Conservation (phyloP, 2,797 vertebrate genomes). For the Cygnus olor region DNA sequence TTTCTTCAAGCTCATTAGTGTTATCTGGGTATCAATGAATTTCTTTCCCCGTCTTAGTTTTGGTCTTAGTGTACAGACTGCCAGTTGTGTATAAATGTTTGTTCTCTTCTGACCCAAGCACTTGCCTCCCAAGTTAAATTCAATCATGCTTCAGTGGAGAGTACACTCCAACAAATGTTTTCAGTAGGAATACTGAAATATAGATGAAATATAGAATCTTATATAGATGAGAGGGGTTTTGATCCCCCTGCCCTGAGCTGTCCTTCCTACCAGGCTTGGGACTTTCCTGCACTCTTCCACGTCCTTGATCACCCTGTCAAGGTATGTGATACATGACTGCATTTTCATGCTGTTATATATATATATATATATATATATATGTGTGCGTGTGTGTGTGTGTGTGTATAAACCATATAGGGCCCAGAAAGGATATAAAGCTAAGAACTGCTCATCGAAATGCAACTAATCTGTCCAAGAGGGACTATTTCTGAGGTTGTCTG, state of each 20-base stretch:
- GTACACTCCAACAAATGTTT: background rate
- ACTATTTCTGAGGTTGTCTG: background rate
- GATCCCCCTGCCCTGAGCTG: background rate
- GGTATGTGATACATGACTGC: background rate
- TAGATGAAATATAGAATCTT: too few relatives aligned
- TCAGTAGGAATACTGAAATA: background rate
- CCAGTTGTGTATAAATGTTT: background rate
- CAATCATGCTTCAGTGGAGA: background rate
- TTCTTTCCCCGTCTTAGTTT: background rate
- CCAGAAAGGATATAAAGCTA: background rate
- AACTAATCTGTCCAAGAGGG: background rate
- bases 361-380: background rate
- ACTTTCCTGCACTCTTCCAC: background rate
- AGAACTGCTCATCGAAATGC: background rate
- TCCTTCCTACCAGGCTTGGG: background rate
- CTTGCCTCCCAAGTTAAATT: background rate
- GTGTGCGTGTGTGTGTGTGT: background rate
- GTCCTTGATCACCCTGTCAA: background rate
- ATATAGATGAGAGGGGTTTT: background rate
- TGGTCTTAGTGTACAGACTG: background rate
- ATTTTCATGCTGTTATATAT: background rate
- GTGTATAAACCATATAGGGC: background rate
- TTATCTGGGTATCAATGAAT: background rate
- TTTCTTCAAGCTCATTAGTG: background rate
- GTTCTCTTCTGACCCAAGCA: background rate